Evolutionary conservation across 2,888 invertebrate species (phyloP).

Genomic region (Tipula unca): DNA sequence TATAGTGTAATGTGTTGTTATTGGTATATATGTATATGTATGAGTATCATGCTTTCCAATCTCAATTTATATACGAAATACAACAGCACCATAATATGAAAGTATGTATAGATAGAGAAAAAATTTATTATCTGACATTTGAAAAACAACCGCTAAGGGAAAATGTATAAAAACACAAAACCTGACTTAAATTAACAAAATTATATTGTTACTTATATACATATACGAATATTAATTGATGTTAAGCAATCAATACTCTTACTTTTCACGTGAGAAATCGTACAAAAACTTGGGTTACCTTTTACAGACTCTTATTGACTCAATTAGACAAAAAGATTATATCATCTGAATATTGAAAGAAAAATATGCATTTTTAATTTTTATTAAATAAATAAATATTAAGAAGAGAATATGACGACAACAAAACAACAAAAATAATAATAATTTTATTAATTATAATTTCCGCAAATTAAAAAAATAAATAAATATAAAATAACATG

Average conservation of each 20-base stretch:
- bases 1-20: neutral
- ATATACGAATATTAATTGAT: neutral
- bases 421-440: neutral
- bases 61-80: neutral
- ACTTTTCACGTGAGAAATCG: neutral
- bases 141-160: neutral
- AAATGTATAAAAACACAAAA: neutral
- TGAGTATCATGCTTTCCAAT: neutral
- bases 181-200: neutral
- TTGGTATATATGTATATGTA: neutral
- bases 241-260: neutral
- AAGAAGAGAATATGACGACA: neutral
- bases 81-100: neutral
- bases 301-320: too few species aligned
- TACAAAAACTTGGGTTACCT: neutral
- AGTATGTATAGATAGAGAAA: neutral
- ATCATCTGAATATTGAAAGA: neutral
- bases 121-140: neutral
- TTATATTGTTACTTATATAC: neutral
- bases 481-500: neutral
- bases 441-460: neutral
- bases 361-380: neutral
- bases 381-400: neutral
- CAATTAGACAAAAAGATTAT: neutral
- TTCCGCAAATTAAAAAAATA: constrained; percentile 14